Evolutionary conservation across 2,888 invertebrate genomes (phyloP), one percentile per base, ranked within the genome.

Genomic region (Lordiphosa andalusiaca): DNA sequence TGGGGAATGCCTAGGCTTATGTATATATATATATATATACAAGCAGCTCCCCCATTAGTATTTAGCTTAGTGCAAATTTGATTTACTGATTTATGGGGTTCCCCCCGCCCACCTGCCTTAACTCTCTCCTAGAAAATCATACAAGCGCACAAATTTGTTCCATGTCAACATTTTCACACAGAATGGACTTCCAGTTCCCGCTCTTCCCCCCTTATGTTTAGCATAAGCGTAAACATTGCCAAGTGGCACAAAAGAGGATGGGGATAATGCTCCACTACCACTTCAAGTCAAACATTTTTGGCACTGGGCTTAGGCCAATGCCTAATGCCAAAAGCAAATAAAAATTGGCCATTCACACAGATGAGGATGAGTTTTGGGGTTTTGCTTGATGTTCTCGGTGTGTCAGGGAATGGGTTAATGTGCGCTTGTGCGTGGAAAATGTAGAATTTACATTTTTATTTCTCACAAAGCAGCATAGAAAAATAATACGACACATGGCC

Each of bases 141-240:
- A 42, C 25, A 30, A 33, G 49, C 7, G 10, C 63, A 67, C 49
- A 65, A 65, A 49, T 53, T 60, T 61, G 66, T 64, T 69, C 67
- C 71, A 71, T 63, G 62, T 62, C 62, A 63, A 61, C 54, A 62
- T 54, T 58, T 21, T 49, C 54, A 39, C 21, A 38, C 62, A 61
- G 42, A 47, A 48, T 44, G 36, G 38, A 37, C 25, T 33, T 35
- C 36, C 53, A 46, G 36, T 53, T 49, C 38, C n/a, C n/a, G n/a
- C n/a, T n/a, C n/a, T n/a, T 60, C 59, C 44, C 36, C 52, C 56
- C 69, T 49, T 49, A 66, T 82, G 82, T 82, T 80, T 80, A 80
- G 83, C 78, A 80, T 80, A 78, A 77, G 71, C 73, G 67, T 77
- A 69, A 78, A 82, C 82, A 78, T 77, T 67, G 67, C 55, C 57